Evolutionary conservation across 2,888 invertebrate species (phyloP), one percentile per base, ranked within the genome.

Genomic region (Nebria brevicollis): DNA sequence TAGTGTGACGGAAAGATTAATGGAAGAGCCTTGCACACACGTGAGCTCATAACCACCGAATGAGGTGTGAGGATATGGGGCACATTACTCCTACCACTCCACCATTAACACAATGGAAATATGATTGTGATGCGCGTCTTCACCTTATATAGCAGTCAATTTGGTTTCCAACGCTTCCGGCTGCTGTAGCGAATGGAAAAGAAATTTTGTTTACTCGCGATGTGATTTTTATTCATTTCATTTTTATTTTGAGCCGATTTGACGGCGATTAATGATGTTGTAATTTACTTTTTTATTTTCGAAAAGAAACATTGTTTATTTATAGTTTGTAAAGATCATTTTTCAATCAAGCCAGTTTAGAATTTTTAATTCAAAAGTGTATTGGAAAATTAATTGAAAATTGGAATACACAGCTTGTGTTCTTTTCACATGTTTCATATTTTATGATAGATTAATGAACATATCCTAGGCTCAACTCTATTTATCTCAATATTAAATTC

Each of bases 1-100:
- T 25, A 26, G 34, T 43, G 43, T 73, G 73, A 41, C 73, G 73
- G 41, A 41, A 73, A 73, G 73, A 73, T 73, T 73, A 73, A 73
- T 73, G 73, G 73, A 73, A 26, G 73, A 43, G 4, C 42, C 73
- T n/a, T 15, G 73, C 41, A 41, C 41, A 26, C 68, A 26, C 68
- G 68, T 26, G 10, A 43, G 11, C 70, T 26, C 34, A 70, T 70
- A 70, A 70, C 26, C 70, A 34, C 34, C 70, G 34, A 25, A 26
- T 70, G 34, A 15, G 20, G 66, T 8, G 70, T 54, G 54, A 26
- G 70, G 11, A 26, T 25, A 11, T 13, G 68, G 68, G 68, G 68
- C 20, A 0, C 68, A 25, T 25, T 68, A 34, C 70, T 26, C 70
- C 34, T 15, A 68, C 70, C 6, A 4, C 70, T 20, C 70, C 25